A percentile compares a stretch with the other conserved stretches of the same genome.
Conservation (phyloP, 2,888 invertebrate genomes). For the Oscheius sp. region DNA sequence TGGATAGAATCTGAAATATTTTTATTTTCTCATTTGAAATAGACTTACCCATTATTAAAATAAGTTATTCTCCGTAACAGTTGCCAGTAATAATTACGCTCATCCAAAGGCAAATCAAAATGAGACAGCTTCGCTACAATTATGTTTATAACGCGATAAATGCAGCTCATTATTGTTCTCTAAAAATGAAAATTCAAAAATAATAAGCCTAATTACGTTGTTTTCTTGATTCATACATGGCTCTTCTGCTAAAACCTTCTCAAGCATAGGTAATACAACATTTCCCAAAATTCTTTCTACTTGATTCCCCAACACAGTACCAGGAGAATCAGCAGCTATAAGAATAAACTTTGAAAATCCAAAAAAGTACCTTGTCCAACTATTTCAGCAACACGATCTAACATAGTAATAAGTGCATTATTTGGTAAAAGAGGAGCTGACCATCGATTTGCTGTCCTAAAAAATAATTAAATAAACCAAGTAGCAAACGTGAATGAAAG, state of each 20-base stretch:
- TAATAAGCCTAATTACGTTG: not conserved
- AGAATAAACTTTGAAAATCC: too few relatives aligned
- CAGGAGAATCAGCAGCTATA: not conserved
- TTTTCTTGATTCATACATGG: not conserved
- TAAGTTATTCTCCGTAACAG: not conserved
- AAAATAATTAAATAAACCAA: not conserved
- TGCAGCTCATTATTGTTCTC: slow-evolving; percentile 14
- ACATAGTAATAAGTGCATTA: slow-evolving; percentile 3
- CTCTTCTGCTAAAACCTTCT: not conserved
- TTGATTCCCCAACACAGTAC: not conserved
- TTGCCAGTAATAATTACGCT: not conserved
- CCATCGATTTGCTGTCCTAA: not conserved
- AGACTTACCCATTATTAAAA: not conserved
- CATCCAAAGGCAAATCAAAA: too few relatives aligned
- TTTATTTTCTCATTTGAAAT: not conserved
- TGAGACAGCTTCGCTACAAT: slow-evolving; percentile 9
- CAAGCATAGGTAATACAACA: not conserved
- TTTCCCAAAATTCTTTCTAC: not conserved
- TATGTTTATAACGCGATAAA: not conserved
- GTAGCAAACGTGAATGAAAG: too few relatives aligned
- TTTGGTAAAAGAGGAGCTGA: slow-evolving; percentile 5
- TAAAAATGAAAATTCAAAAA: not conserved
- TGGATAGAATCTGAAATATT: slow-evolving; percentile 1
- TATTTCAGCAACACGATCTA: slow-evolving; percentile 9
- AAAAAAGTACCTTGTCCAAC: not conserved